phyloP scores from a whole-genome alignment of 2,888 invertebrate genomes.

The Zygaena filipendulae region DNA sequence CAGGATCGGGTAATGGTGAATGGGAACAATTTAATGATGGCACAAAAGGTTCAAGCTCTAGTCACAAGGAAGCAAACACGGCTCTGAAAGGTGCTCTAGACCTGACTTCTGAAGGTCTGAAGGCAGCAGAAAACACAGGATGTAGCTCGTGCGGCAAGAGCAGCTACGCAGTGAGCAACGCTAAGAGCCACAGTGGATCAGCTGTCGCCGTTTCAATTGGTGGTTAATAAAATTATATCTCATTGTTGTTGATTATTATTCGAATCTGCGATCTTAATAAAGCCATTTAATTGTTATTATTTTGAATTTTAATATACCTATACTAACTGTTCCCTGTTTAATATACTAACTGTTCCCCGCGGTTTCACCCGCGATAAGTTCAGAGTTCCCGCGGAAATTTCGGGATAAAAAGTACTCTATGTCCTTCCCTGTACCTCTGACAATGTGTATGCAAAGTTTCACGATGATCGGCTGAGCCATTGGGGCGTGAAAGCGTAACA shows the following conservation, averaged over 20 bases:
- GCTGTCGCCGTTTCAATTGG: slow-evolving; percentile 52
- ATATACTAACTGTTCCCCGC: no score
- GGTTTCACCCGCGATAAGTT: no score
- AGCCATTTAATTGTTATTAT: no score
- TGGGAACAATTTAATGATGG: slow-evolving; percentile 9
- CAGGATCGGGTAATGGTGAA: slow-evolving; percentile 12
- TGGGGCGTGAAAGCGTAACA: no score
- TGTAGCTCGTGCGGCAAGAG: slow-evolving; percentile 47
- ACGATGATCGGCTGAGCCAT: no score
- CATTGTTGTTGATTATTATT: background rate
- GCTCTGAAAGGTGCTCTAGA: slow-evolving; percentile 36
- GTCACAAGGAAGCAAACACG: no score
- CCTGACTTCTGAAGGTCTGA: slow-evolving; percentile 38
- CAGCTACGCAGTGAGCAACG: slow-evolving; percentile 49
- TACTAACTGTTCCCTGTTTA: no score
- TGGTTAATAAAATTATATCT: slow-evolving; percentile 33
- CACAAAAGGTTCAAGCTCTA: slow-evolving; percentile 7
- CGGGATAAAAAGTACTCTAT: no score
- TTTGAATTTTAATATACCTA: no score
- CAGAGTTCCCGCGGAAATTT: no score
- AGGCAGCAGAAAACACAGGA: slow-evolving; percentile 25
- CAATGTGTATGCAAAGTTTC: no score
- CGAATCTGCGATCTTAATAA: background rate
- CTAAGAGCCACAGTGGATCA: slow-evolving; percentile 43
- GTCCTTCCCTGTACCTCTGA: no score